phyloP scores from a whole-genome alignment of 2,797 vertebrate species.

The Gymnoscopelus braueri region DNA sequence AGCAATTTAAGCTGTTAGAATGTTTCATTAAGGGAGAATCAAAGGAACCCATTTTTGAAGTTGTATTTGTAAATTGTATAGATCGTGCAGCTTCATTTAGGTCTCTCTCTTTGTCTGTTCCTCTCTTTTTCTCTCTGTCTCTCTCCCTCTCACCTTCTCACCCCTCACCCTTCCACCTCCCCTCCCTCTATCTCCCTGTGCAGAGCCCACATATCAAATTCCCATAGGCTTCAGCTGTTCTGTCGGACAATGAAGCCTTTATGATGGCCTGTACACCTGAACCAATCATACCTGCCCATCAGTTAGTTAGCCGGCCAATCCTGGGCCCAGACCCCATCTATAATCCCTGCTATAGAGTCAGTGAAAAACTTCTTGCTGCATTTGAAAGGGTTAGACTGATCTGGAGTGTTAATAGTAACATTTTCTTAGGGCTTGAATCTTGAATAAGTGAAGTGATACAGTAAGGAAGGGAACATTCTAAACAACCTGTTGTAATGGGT shows the following conservation, averaged over 20 bases:
- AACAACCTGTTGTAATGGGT: too few relatives aligned
- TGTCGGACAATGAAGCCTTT: conserved; percentile 70
- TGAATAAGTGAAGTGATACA: too few relatives aligned
- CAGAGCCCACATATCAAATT: conserved; percentile 61
- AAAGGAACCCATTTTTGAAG: too few relatives aligned
- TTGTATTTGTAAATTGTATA: too few relatives aligned
- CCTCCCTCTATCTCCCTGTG: conserved; percentile 3
- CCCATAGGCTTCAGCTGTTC: conserved; percentile 47
- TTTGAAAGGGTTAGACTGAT: neutral
- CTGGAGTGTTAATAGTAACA: neutral
- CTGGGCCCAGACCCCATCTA: neutral
- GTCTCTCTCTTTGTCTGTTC: neutral
- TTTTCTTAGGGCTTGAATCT: neutral
- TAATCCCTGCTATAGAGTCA: neutral
- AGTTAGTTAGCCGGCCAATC: conserved; percentile 11
- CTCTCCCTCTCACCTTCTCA: neutral
- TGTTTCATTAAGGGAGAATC: too few relatives aligned
- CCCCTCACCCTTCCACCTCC: neutral
- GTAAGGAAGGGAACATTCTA: too few relatives aligned
- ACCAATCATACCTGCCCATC: conserved; percentile 60
- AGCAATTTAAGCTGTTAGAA: too few relatives aligned
- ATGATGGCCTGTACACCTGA: conserved; percentile 60
- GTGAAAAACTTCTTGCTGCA: neutral
- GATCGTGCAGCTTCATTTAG: too few relatives aligned
- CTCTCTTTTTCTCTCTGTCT: neutral